phyloP scores from a whole-genome alignment of 2,113 vertebrate species.

The Megaptera novaeangliae region DNA sequence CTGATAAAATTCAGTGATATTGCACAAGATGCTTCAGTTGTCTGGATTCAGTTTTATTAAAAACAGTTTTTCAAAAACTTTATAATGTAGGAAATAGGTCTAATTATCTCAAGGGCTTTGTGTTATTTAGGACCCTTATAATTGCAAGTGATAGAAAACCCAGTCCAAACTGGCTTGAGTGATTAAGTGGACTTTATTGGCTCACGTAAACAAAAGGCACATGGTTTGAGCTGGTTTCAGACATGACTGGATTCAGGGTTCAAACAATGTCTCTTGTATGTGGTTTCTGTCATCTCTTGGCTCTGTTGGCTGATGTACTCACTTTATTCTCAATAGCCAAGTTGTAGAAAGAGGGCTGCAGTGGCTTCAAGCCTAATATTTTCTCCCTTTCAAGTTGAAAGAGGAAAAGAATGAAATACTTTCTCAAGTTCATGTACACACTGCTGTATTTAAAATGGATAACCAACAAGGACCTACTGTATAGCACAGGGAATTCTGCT shows the following conservation, averaged over 20 bases:
- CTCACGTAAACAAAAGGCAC: neutral
- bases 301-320: neutral
- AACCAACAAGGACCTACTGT: no score
- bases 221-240: neutral
- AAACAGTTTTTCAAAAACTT: neutral
- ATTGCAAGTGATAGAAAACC: neutral
- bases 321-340: neutral
- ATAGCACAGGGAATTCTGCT: no score
- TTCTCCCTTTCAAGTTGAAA: neutral
- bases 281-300: neutral
- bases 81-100: neutral
- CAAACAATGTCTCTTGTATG: neutral
- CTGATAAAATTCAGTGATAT: neutral
- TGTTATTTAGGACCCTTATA: neutral
- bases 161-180: neutral
- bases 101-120: neutral
- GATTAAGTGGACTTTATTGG: neutral
- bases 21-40: neutral
- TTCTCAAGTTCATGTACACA: neutral
- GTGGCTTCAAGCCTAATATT: neutral
- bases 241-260: neutral
- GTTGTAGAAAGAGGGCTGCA: neutral
- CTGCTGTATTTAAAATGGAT: no score
- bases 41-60: neutral
- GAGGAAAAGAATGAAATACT: neutral